phyloP scores from a whole-genome alignment of 2,797 vertebrate species.

The Melanotaenia nigrans region DNA sequence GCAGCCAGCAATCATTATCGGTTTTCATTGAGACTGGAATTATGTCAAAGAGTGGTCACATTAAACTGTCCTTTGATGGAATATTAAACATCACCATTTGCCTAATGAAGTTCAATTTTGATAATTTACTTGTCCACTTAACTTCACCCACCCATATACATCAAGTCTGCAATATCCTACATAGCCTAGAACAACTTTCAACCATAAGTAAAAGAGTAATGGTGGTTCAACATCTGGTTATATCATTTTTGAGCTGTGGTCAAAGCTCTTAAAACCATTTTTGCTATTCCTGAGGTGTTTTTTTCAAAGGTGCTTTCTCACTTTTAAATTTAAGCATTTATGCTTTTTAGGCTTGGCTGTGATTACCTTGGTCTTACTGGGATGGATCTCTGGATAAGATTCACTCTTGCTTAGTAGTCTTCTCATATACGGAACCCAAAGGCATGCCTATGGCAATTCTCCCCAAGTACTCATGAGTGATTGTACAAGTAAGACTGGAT shows the following conservation, averaged over 20 bases:
- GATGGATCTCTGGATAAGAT: slow-evolving; percentile 12
- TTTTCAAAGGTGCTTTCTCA: slow-evolving; percentile 2
- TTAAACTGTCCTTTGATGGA: background rate
- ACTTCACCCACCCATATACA: too few species aligned
- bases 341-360: slow-evolving; percentile 7
- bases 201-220: background rate
- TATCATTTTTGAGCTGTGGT: background rate
- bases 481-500: slow-evolving; percentile 5
- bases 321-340: slow-evolving; percentile 11
- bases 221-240: background rate
- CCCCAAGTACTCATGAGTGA: slow-evolving; percentile 9
- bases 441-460: slow-evolving; percentile 12
- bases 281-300: background rate
- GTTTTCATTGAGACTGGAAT: background rate
- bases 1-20: background rate
- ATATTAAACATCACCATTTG: slow-evolving; percentile 13
- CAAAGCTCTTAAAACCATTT: background rate
- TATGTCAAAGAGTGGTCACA: background rate
- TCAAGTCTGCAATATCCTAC: background rate
- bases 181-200: slow-evolving; percentile 4
- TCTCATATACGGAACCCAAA: slow-evolving; percentile 28
- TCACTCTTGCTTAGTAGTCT: slow-evolving; percentile 7
- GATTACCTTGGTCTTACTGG: slow-evolving; percentile 11
- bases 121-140: slow-evolving; percentile 17
- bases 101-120: background rate